Percentiles rank a stretch among this genome's conserved stretches.
Evolutionary conservation across 2,797 vertebrate genomes (phyloP).

Genomic region (Schizothorax lantsangensis): DNA sequence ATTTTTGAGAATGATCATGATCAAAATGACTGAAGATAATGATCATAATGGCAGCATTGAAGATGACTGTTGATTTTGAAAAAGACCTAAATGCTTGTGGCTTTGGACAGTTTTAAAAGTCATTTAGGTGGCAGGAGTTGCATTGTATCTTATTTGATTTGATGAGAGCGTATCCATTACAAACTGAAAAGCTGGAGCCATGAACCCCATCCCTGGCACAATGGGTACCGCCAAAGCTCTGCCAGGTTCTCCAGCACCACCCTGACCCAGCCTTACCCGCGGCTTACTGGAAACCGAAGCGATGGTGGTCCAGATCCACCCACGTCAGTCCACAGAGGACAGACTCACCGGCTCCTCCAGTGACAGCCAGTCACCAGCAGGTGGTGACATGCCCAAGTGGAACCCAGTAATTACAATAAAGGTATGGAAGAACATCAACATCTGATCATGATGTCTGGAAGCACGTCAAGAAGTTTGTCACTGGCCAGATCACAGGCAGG

Average conservation of each 20-base stretch:
- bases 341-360: conserved; percentile 60
- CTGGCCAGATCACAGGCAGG: conserved; percentile 41
- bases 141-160: conserved; percentile 21
- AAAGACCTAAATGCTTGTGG: conserved; percentile 12
- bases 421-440: conserved; percentile 44
- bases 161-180: conserved; percentile 23
- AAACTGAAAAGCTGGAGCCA: conserved; percentile 1
- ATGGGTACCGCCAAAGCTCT: conserved; percentile 14
- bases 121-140: conserved; percentile 1
- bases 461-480: conserved; percentile 28
- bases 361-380: conserved; percentile 78
- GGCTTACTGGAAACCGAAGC: conserved; percentile 52
- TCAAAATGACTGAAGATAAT: not conserved
- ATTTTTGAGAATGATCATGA: not conserved
- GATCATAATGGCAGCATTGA: not conserved
- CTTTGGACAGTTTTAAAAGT: not conserved
- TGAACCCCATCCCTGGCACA: conserved; percentile 20
- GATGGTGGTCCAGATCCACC: conserved; percentile 55
- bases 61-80: conserved; percentile 11
- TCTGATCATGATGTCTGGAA: conserved; percentile 31
- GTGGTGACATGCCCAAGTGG: conserved; percentile 81
- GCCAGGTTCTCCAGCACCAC: conserved; percentile 44
- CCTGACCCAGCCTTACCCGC: conserved; percentile 35
- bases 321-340: conserved; percentile 50
- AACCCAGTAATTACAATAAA: conserved; percentile 78